Percentiles rank a stretch among this genome's conserved stretches.
Conservation (phyloP, 2,888 invertebrate species). For the Cepaea hortensis region DNA sequence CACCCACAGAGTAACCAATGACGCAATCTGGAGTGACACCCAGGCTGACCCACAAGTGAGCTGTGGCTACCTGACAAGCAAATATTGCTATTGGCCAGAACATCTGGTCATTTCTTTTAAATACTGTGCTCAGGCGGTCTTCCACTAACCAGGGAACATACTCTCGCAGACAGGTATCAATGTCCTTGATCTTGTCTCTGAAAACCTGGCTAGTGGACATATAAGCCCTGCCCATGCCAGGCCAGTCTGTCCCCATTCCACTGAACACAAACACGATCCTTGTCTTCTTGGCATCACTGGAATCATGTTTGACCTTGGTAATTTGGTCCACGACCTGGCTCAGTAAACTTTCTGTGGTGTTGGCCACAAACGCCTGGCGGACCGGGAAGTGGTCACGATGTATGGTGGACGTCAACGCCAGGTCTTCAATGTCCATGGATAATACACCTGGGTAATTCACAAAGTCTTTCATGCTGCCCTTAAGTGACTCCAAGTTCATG, state of each 20-base stretch:
- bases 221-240: too few species aligned
- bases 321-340: background rate
- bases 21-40: too few species aligned
- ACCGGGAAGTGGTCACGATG: slow-evolving; percentile 38
- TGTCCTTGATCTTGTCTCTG: slow-evolving; percentile 51
- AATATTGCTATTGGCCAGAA: slow-evolving; percentile 54
- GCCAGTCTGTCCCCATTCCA: slow-evolving; percentile 62
- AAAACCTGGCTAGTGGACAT: too few species aligned
- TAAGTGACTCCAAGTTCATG: too few species aligned
- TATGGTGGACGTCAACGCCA: too few species aligned
- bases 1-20: too few species aligned
- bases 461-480: too few species aligned
- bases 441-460: too few species aligned
- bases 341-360: slow-evolving; percentile 26
- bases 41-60: too few species aligned
- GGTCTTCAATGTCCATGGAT: too few species aligned
- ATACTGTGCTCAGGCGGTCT: slow-evolving; percentile 45
- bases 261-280: slow-evolving; percentile 62
- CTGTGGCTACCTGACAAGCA: too few species aligned
- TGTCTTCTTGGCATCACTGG: background rate
- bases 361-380: slow-evolving; percentile 39
- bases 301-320: slow-evolving; percentile 21
- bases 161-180: slow-evolving; percentile 52
- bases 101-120: slow-evolving; percentile 50
- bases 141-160: slow-evolving; percentile 53